Conservation (phyloP, 1,140 invertebrate genomes). For the Pantala flavescens region DNA sequence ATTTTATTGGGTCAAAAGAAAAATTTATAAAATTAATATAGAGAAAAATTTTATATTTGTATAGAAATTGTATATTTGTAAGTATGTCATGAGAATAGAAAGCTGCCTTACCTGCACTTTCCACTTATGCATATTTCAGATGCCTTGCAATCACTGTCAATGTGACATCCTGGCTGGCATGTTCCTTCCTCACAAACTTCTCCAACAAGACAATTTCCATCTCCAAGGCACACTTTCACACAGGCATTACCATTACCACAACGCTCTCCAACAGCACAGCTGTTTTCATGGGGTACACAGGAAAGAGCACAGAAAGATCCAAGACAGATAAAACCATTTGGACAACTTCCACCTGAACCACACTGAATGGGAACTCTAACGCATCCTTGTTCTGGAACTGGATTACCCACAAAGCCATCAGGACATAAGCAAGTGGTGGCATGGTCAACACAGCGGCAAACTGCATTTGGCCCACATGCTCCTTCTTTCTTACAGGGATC, state of each 20-base stretch:
- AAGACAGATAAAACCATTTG: constrained; percentile 59
- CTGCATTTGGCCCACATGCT: constrained; percentile 73
- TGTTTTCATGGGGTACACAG: constrained; percentile 47
- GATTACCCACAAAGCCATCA: constrained; percentile 69
- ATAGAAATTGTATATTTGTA: no score
- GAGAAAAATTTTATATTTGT: no score
- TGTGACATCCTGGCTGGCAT: constrained; percentile 71
- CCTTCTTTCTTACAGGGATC: constrained; percentile 67
- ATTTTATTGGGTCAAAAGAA: no score
- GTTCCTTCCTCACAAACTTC: constrained; percentile 77
- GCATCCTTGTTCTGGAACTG: constrained; percentile 80
- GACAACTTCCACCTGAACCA: constrained; percentile 51
- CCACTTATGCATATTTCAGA: constrained; percentile 70
- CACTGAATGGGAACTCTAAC: constrained; percentile 60
- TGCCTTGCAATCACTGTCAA: constrained; percentile 63
- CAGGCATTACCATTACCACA: constrained; percentile 63
- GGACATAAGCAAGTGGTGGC: constrained; percentile 65
- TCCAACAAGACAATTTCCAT: constrained; percentile 77
- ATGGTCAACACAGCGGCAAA: constrained; percentile 62
- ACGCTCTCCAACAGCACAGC: constrained; percentile 71
- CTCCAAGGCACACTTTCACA: constrained; percentile 74
- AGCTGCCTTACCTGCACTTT: constrained; percentile 50
- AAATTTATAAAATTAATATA: no score
- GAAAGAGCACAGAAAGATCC: constrained; percentile 61
- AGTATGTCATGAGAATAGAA: no score